phyloP scores from a whole-genome alignment of 2,888 invertebrate species.

The Drosophila merina region DNA sequence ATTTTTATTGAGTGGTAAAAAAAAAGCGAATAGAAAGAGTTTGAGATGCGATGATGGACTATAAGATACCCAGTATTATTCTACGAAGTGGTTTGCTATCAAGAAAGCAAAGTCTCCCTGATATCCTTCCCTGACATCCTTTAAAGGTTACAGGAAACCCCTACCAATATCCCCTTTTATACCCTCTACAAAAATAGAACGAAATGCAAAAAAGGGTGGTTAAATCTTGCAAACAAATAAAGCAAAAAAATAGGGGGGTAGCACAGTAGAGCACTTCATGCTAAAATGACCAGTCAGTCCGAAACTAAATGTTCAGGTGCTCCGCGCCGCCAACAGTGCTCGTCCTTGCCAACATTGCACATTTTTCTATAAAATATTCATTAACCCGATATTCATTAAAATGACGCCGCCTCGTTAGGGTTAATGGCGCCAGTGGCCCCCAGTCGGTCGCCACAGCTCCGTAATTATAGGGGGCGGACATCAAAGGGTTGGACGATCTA shows the following conservation, averaged over 20 bases:
- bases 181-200: background rate
- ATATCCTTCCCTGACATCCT: too few relatives aligned
- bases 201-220: background rate
- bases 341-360: constrained; percentile 33
- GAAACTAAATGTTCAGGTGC: background rate
- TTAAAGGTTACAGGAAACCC: too few relatives aligned
- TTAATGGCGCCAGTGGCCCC: constrained; percentile 64
- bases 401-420: constrained; percentile 61
- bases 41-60: too few relatives aligned
- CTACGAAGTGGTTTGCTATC: too few relatives aligned
- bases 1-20: constrained; percentile 68
- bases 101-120: too few relatives aligned
- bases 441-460: constrained; percentile 44
- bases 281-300: constrained; percentile 10
- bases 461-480: constrained; percentile 35
- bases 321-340: constrained; percentile 7
- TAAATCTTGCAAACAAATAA: constrained; percentile 2
- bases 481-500: background rate
- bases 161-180: background rate
- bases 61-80: too few relatives aligned
- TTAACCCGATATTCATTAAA: constrained; percentile 74
- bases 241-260: background rate
- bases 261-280: constrained; percentile 1
- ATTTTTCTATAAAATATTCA: constrained; percentile 67
- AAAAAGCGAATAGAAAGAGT: background rate